phyloP scores from a whole-genome alignment of 2,797 vertebrate genomes.

The Anas georgica region DNA sequence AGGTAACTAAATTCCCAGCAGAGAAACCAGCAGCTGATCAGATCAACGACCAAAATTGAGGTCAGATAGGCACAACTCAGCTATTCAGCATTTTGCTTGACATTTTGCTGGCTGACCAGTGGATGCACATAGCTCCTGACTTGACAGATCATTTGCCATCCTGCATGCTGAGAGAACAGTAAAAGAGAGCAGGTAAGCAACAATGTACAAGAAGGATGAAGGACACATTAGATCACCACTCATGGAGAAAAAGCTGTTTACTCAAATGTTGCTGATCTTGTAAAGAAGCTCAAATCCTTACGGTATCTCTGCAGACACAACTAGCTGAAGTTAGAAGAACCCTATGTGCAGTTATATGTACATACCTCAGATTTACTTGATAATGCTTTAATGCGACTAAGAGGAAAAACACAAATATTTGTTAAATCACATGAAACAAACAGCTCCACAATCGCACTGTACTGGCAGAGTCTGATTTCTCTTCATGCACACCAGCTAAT shows the following conservation, averaged over 20 bases:
- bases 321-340: background rate
- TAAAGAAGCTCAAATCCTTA: background rate
- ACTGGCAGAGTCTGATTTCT: background rate
- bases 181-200: background rate
- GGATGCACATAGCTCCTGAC: background rate
- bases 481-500: background rate
- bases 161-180: background rate
- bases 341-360: rapidly evolving
- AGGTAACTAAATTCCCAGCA: background rate
- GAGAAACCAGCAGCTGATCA: background rate
- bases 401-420: background rate
- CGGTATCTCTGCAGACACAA: background rate
- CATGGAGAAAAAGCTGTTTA: background rate
- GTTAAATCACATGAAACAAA: background rate
- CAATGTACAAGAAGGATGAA: background rate
- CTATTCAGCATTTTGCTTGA: background rate
- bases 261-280: rapidly evolving
- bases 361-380: background rate
- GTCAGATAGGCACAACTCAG: background rate
- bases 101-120: background rate
- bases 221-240: background rate
- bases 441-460: background rate
- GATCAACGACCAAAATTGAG: background rate
- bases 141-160: background rate
- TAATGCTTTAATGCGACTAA: background rate